Percentiles rank a stretch among this genome's conserved stretches.
Evolutionary conservation across 1,140 invertebrate genomes (phyloP).

Genomic region (Agrypnia vestita): DNA sequence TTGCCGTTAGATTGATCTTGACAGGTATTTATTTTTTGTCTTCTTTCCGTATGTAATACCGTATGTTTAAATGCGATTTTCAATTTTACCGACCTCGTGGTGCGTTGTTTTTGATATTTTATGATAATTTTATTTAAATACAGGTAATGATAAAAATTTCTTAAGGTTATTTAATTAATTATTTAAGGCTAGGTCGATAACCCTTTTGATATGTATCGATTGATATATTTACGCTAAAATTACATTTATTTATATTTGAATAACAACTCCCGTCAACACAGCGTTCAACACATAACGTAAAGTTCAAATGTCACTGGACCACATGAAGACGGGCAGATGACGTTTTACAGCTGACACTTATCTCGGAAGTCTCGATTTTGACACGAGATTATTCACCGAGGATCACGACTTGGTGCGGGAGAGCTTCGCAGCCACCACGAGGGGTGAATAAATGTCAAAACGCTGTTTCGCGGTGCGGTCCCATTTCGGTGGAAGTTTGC

Average conservation of each 20-base stretch:
- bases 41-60: too few species aligned
- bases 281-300: not conserved
- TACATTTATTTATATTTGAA: slow-evolving; percentile 31
- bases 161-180: not conserved
- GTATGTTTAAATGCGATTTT: too few species aligned
- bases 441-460: slow-evolving; percentile 41
- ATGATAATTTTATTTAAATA: too few species aligned
- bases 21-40: slow-evolving; percentile 14
- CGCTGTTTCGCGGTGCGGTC: slow-evolving; percentile 7
- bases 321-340: not conserved
- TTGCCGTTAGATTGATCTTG: slow-evolving; percentile 38
- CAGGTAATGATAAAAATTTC: too few species aligned
- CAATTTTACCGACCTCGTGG: too few species aligned
- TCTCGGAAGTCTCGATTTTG: not conserved
- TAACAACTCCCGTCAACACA: slow-evolving; percentile 10
- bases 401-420: not conserved
- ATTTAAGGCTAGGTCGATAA: slow-evolving; percentile 50
- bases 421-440: not conserved
- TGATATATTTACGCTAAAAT: slow-evolving; percentile 9
- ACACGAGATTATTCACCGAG: not conserved
- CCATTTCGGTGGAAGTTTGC: slow-evolving; percentile 7
- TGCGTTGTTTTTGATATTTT: too few species aligned
- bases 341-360: not conserved
- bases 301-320: slow-evolving; percentile 34
- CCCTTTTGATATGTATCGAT: slow-evolving; percentile 57